Evolutionary conservation across 2,797 vertebrate genomes (phyloP).

Genomic region (Eospalax fontanierii): DNA sequence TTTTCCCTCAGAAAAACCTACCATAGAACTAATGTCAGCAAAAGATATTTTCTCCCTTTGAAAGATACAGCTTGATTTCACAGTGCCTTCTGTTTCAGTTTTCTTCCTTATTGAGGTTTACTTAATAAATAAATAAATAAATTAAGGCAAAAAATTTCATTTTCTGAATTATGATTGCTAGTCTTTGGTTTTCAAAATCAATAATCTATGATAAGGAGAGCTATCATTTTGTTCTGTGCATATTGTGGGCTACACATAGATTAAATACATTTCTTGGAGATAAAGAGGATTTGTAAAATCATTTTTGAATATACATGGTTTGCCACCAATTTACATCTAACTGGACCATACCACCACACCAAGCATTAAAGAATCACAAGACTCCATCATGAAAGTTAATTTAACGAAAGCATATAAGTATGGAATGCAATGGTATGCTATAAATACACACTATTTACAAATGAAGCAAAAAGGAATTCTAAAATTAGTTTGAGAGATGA

Average conservation of each 20-base stretch:
- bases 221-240: conserved; percentile 51
- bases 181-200: conserved; percentile 83
- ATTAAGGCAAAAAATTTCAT: conserved; percentile 57
- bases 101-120: conserved; percentile 75
- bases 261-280: conserved; percentile 63
- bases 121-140: conserved; percentile 65
- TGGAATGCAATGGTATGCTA: conserved; percentile 17
- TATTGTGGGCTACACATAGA: conserved; percentile 72
- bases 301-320: conserved; percentile 55
- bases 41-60: conserved; percentile 68
- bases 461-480: conserved; percentile 61
- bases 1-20: conserved; percentile 82
- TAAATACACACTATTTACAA: conserved; percentile 55
- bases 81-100: conserved; percentile 61
- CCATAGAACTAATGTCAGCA: conserved; percentile 69
- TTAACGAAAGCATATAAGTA: conserved; percentile 42
- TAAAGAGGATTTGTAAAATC: conserved; percentile 64
- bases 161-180: conserved; percentile 54
- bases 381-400: conserved; percentile 65
- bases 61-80: conserved; percentile 67
- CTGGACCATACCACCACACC: conserved; percentile 59
- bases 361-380: conserved; percentile 44
- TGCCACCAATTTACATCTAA: conserved; percentile 56
- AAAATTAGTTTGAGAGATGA: conserved; percentile 65
- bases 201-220: conserved; percentile 76